phyloP scores from a whole-genome alignment of 2,797 vertebrate species.

The Lepus townsendii region DNA sequence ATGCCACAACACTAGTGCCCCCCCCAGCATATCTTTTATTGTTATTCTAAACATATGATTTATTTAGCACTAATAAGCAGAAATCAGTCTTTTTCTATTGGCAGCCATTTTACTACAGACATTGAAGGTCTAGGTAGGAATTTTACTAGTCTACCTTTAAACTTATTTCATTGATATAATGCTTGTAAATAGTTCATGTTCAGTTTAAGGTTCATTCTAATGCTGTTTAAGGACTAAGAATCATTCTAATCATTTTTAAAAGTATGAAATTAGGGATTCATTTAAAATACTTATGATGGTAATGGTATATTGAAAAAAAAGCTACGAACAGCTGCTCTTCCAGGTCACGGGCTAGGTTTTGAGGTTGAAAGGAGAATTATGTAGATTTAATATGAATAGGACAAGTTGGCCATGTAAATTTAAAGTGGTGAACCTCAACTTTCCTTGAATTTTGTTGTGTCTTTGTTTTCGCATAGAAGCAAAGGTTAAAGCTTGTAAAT shows the following conservation, averaged over 20 bases:
- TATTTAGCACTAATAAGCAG: conserved; percentile 22
- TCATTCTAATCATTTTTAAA: not conserved
- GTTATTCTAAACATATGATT: not conserved
- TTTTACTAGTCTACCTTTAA: conserved; percentile 41
- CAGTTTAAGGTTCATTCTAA: not conserved
- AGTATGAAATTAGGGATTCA: conserved; percentile 15
- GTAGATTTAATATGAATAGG: not conserved
- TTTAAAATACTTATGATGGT: conserved; percentile 6
- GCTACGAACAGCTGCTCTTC: not conserved
- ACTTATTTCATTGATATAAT: not conserved
- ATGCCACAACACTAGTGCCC: too few species aligned
- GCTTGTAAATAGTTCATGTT: not conserved
- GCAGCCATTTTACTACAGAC: not conserved
- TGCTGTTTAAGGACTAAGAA: not conserved
- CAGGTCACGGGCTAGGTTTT: not conserved
- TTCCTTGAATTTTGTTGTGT: too few species aligned
- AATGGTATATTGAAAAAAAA: conserved; percentile 22
- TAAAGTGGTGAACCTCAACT: not conserved
- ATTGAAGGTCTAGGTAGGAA: conserved; percentile 15
- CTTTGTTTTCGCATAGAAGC: too few species aligned
- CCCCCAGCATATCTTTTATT: not conserved
- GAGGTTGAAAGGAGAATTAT: conserved; percentile 1
- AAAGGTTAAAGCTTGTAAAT: too few species aligned
- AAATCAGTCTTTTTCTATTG: not conserved
- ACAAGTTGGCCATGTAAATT: conserved; percentile 15